Percentiles rank a stretch among this genome's conserved stretches.
Conservation (phyloP, 2,113 vertebrate genomes). For the Upupa epops region DNA sequence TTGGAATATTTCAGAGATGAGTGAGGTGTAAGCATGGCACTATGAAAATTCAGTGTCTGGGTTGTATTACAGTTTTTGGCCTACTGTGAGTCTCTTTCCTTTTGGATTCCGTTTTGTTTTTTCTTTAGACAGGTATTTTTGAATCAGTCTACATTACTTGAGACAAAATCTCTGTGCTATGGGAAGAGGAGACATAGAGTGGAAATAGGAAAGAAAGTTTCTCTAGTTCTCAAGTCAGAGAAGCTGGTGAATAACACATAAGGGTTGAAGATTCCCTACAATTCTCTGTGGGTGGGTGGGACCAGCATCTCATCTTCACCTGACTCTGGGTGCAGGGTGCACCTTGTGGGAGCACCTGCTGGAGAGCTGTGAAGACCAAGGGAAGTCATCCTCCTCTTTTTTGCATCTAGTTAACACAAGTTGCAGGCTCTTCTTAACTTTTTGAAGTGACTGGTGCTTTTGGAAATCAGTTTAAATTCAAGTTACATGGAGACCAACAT, state of each 20-base stretch:
- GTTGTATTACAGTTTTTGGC: not conserved
- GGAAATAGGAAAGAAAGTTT: not conserved
- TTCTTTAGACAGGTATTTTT: not conserved
- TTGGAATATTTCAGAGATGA: not conserved
- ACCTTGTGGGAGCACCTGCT: not conserved
- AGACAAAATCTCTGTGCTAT: not conserved
- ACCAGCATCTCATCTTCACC: not conserved
- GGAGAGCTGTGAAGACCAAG: not conserved
- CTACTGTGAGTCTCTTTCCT: not conserved
- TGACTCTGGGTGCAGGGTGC: too few species aligned
- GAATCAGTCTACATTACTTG: not conserved
- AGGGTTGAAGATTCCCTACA: not conserved
- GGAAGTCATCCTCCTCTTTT: not conserved
- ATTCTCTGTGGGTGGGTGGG: accelerated
- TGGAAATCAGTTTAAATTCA: not conserved
- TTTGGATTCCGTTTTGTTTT: not conserved
- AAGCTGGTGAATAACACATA: not conserved
- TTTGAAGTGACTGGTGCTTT: not conserved
- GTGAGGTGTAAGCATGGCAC: not conserved
- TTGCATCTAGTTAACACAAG: not conserved
- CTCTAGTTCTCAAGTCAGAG: not conserved
- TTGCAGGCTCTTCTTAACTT: not conserved
- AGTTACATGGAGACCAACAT: not conserved
- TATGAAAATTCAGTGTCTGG: not conserved
- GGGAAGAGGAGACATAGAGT: not conserved